Base-by-base conservation (phyloP, 2,888 invertebrate genomes). In the Drosophila putrida region DNA sequence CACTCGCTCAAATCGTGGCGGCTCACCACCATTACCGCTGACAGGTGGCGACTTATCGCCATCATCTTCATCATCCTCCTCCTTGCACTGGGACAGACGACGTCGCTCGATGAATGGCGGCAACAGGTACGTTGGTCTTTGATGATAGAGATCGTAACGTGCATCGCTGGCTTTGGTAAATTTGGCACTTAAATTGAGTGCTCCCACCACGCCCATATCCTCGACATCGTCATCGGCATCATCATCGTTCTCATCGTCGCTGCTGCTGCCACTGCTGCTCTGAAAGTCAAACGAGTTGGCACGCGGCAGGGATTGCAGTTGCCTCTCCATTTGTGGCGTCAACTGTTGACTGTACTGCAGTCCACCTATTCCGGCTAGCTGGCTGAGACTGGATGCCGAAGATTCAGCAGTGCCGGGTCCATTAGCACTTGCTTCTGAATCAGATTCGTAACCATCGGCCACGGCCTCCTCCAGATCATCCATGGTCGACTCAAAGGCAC, bases 71-170 rank as follows among this genome's bases (percentile, higher is more conserved):
- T 97, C 96, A 84, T 97, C 97, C 92, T 97, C 97, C 90, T 97
- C 97, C 68, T 96, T 94, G 90, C 97, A 97, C 92, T 97, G 96
- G 4, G 96, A 97, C 73, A 97, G 92, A 11, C 97, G 94, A 33
- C 96, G 93, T 5, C 95, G 93, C 81, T 94, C 95, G 61, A 93
- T 93, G 82, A 94, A 94, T 1, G 94, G 93, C 76, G 94, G 93
- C 38, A 94, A 91, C 57, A 91, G 85, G 39, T 88, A 88, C 0
- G 78, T 31, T 0, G 92, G 90, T 6, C 92, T 85, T 60, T 87
- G 80, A 28, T 90, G 82, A 59, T 90, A 89, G 11, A 89, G 71
- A 57, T 90, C 89, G 50, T 76, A 84, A 28, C 77, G 78, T 4
- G 66, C 71, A 35, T 88, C 78, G 15, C 89, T 90, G 4, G 78